Base-by-base conservation (phyloP, 2,888 invertebrate species). In the Pterobdella sp. region DNA sequence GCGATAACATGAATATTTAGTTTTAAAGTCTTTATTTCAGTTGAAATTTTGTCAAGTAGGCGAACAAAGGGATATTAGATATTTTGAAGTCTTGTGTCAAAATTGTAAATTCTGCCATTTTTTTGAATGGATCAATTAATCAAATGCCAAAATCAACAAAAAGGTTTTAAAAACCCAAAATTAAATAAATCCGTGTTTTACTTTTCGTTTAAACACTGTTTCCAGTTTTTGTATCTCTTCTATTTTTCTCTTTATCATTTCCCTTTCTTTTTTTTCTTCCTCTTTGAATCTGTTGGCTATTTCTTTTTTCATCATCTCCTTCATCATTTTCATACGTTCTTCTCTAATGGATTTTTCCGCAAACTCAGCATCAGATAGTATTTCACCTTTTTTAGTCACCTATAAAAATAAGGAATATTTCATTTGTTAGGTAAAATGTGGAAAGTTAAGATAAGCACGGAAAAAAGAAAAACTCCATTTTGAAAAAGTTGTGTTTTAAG, bases 151-250 rank as follows among this genome's bases (percentile, higher is more conserved):
- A 69, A 69, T 69, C 22, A 29, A 49, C 14, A 49, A 49, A 49
- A 49, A 49, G 52, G n/a, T 14, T 49, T 49, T 49, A 18, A 49
- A 49, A 49, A 49, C 14, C 14, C n/a, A 14, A 49, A n/a, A 49
- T 49, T 49, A 18, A n/a, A 14, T 49, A n/a, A 22, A 26, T 22
- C 10, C 10, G 14, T 26, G 26, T 22, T 34, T 67, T 0, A 84
- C 82, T 79, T 81, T 49, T 70, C 56, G 49, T 10, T 26, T 76
- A 32, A 80, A 76, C 29, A 84, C 83, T 29, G 82, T 77, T 76
- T 84, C 83, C 56, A 84, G 81, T 73, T 83, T 84, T 0, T 82
- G 79, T 36, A 83, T 83, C 74, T 84, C 83, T 72, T 84, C 84
- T 32, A 84, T 77, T 74, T 82, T 82, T 52, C 79, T 78, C 63